Evolutionary conservation across 1,140 invertebrate genomes (phyloP), one percentile per base, ranked within the genome.

Genomic region (Lanistes nyassanus): DNA sequence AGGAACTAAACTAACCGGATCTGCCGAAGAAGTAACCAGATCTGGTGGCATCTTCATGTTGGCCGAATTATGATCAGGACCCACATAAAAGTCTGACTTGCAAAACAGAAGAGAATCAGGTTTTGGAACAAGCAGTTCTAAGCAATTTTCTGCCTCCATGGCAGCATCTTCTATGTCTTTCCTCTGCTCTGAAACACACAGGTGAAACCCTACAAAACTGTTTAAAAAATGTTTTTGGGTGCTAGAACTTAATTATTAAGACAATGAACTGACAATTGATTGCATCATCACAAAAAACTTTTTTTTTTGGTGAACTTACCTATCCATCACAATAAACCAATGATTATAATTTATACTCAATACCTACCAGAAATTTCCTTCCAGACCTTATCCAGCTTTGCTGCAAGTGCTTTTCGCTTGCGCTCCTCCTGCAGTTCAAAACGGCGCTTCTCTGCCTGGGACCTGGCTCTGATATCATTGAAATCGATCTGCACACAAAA

Each of bases 121-220:
- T 72, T 78, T 76, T 19, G 90, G 90, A 11, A 90, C 58, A 6
- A 91, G 69, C 16, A 91, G 76, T 26, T 87, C 76, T 72, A 91
- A 85, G 76, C 89, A 89, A 73, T 82, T 88, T 67, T 90, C 84
- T 37, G 88, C 82, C 80, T 90, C 89, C 37, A 65, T 82, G 9
- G 88, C 53, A 69, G 83, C 83, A 66, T 75, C 78, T 51, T 80
- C 67, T 13, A 89, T 84, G 13, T 89, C 86, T 29, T 73, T 73
- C 31, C 76, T 66, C 31, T 70, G 64, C 62, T 88, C 86, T 85
- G 76, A 68, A 31, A 47, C 67, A 70, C 42, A 67, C 29, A 26
- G 47, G 26, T 19, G 16, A 77, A n/a, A n/a, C n/a, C n/a, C n/a
- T n/a, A n/a, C n/a, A n/a, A n/a, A n/a, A n/a, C n/a, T n/a, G n/a